These are phyloP conservation scores for Liasis olivaceus DNA, from an alignment of 2,797 vertebrate genomes.

Conservation along the genomic window DNA sequence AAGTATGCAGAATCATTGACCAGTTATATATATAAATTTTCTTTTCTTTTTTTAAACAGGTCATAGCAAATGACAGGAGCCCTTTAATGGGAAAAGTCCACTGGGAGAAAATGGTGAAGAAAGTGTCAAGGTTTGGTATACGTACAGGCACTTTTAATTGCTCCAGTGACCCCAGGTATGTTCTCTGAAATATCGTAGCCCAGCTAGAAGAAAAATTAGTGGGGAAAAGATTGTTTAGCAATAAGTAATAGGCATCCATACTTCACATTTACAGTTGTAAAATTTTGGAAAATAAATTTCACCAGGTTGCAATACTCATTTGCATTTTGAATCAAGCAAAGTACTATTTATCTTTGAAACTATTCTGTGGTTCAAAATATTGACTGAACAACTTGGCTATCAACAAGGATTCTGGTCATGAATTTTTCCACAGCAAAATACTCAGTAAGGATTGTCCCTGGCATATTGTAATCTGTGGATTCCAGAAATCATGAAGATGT, in stretches of 20 bases:
- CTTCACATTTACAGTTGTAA: not conserved
- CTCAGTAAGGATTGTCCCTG: not conserved
- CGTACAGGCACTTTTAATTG: conserved; percentile 97
- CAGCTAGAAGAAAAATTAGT: not conserved
- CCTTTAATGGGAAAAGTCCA: conserved; percentile 88
- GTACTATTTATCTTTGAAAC: not conserved
- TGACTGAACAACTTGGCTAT: not conserved
- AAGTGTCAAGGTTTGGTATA: conserved; percentile 96
- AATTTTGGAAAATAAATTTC: not conserved
- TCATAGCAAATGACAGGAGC: conserved; percentile 89
- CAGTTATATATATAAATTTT: not conserved
- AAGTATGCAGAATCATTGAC: not conserved
- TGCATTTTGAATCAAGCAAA: not conserved
- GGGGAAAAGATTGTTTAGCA: not conserved
- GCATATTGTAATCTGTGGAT: not conserved
- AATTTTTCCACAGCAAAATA: not conserved
- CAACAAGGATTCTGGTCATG: not conserved
- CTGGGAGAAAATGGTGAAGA: conserved; percentile 97
- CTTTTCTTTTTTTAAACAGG: conserved; percentile 73
- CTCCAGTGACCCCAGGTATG: conserved; percentile 91
- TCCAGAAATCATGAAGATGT: not conserved
- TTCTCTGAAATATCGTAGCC: conserved; percentile 42
- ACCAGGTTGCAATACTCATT: not conserved
- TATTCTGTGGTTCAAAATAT: not conserved
- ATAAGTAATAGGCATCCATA: not conserved